These are phyloP conservation scores for Zaprionus kolodkinae DNA, from an alignment of 1,140 invertebrate species.

Conservation along the genomic window DNA sequence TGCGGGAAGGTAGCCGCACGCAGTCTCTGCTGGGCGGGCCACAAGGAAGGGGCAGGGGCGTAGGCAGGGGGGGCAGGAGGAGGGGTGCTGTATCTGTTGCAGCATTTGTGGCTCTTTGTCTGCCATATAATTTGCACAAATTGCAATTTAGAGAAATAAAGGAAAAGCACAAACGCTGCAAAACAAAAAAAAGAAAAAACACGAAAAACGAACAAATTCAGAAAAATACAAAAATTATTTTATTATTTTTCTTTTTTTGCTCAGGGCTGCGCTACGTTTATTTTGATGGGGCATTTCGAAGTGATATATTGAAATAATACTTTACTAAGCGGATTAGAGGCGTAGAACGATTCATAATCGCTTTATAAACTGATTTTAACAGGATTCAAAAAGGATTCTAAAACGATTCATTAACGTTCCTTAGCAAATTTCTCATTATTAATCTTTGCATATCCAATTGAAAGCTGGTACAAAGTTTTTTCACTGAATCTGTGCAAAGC, in stretches of 20 bases:
- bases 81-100: constrained; percentile 13
- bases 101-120: constrained; percentile 74
- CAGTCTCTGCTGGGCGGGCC: not conserved
- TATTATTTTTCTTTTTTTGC: not conserved
- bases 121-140: constrained; percentile 78
- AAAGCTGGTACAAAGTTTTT: no score
- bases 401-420: not conserved
- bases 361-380: not conserved
- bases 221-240: constrained; percentile 26
- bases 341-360: not conserved
- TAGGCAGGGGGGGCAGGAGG: no score
- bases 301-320: not conserved
- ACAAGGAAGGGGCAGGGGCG: not conserved
- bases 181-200: not conserved
- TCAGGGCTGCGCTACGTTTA: not conserved
- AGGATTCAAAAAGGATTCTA: not conserved
- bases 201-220: constrained; percentile 41
- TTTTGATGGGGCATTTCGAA: not conserved
- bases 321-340: not conserved
- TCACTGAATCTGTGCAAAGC: no score
- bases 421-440: no score
- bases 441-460: no score
- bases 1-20: constrained; percentile 6
- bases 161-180: constrained; percentile 53
- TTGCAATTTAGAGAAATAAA: constrained; percentile 82